Evolutionary conservation across 92 coral and sea anemone species (phyloP), one percentile per base, ranked within the genome.

Genomic region (Pocillopora meandrina): DNA sequence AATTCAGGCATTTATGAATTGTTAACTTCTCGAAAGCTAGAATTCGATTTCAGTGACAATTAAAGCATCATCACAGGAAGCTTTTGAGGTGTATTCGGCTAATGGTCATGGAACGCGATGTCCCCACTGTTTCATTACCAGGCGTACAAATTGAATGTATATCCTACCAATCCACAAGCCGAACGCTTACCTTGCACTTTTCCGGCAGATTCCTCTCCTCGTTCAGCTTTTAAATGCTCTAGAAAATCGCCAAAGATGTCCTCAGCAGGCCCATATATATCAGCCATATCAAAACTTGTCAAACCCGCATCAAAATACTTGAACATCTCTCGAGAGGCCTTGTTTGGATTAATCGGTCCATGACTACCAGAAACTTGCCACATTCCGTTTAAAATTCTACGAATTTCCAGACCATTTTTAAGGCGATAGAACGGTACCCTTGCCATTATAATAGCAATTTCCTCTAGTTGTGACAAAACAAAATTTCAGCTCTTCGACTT

Each of bases 321-420:
- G 49, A 94, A 66, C 98, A 94, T 94, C 66, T 87, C 98, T 23
- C 80, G 78, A 15, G 90, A 85, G 9, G 98, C 98, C 60, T 78
- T 86, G 59, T 75, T 88, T 36, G 84, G 75, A 36, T 94, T 88
- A 60, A 94, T 88, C 17, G 88, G 79, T n/a, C 98, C 98, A 47
- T 94, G 98, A 21, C 87, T 73, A n/a, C 98, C 95, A 7, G 95
- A 94, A 34, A 94, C 95, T 74, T 94, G 98, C 98, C 98, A 94
- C 98, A 94, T 94, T 34, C 98, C 98, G 73, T 94, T 94, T 21
- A 90, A 79, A 61, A 94, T 92, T 16, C 93, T 91, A 36, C 95
- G 88, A 73, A 94, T 86, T 83, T 88, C 84, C 58, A 94, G 89
- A 35, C 98, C 95, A 85, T 92, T 92, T 65, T 85, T 82, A 33